phyloP scores from a whole-genome alignment of 2,113 vertebrate genomes.

The Oxyura jamaicensis region DNA sequence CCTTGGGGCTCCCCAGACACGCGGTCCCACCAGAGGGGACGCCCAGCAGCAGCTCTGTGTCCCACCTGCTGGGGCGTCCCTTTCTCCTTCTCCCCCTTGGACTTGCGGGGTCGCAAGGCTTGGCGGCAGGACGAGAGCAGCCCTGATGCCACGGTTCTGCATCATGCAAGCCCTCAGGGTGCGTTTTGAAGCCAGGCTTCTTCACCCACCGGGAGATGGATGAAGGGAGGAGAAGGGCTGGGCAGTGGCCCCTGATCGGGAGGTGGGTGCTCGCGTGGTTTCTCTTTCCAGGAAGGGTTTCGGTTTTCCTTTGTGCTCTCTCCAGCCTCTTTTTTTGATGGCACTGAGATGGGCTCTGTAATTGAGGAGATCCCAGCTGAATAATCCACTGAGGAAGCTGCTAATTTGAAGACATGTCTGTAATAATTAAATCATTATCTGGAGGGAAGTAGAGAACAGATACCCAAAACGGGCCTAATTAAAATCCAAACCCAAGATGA shows the following conservation, averaged over 20 bases:
- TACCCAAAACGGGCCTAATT: conserved; percentile 39
- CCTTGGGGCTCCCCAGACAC: not conserved
- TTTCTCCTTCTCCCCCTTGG: not conserved
- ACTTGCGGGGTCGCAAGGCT: not conserved
- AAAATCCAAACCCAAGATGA: conserved; percentile 51
- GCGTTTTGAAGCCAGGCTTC: not conserved
- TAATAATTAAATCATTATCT: conserved; percentile 70
- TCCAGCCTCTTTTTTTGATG: not conserved
- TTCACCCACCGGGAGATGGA: not conserved
- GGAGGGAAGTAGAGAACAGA: conserved; percentile 51
- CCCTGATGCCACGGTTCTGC: not conserved
- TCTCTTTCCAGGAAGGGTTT: conserved; percentile 1
- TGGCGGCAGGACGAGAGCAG: not conserved
- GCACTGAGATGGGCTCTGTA: not conserved
- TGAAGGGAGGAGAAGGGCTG: not conserved
- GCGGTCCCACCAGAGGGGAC: fast-evolving
- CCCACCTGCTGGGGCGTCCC: not conserved
- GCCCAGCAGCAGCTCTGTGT: not conserved
- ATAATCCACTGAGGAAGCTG: conserved; percentile 49
- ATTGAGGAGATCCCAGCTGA: conserved; percentile 37
- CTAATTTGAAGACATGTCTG: conserved; percentile 52
- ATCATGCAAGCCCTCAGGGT: not conserved
- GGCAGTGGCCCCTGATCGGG: not conserved
- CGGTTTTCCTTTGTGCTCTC: not conserved
- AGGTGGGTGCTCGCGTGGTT: not conserved